Conservation (phyloP, 2,888 invertebrate species). For the Scrobipalpa atriplicella region DNA sequence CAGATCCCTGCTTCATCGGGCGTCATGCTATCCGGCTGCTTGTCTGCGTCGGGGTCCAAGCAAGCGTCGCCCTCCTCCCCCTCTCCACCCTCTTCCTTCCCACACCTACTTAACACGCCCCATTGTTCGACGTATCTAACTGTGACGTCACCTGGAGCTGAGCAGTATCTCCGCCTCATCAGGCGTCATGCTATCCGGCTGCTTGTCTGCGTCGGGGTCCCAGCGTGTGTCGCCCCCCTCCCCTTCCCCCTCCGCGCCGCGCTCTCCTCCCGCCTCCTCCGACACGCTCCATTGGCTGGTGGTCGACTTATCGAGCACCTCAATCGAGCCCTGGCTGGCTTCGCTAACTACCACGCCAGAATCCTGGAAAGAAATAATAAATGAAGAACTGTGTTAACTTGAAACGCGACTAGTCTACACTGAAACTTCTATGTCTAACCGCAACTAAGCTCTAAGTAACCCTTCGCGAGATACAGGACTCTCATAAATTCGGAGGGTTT, state of each 20-base stretch:
- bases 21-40: constrained; percentile 49
- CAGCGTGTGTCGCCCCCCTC: constrained; percentile 40
- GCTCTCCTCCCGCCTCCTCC: constrained; percentile 77
- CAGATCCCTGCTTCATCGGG: constrained; percentile 91
- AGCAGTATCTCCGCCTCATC: constrained; percentile 93
- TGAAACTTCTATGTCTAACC: no score
- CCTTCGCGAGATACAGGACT: no score
- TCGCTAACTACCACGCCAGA: constrained; percentile 81
- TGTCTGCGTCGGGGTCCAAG: no score
- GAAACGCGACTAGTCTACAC: not conserved
- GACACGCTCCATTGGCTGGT: constrained; percentile 82
- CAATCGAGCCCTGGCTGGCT: constrained; percentile 80
- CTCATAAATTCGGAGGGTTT: no score
- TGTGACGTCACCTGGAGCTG: constrained; percentile 86
- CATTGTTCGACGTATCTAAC: no score
- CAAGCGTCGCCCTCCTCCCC: no score
- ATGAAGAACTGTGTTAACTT: not conserved
- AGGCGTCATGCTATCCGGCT: constrained; percentile 51
- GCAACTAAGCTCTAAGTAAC: no score
- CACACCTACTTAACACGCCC: no score
- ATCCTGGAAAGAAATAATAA: constrained; percentile 55
- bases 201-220: constrained; percentile 32
- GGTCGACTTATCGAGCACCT: constrained; percentile 82
- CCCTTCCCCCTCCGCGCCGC: constrained; percentile 57
- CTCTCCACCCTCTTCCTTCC: no score